phyloP scores from a whole-genome alignment of 2,113 vertebrate species.

The Entomyzon cyanotis region DNA sequence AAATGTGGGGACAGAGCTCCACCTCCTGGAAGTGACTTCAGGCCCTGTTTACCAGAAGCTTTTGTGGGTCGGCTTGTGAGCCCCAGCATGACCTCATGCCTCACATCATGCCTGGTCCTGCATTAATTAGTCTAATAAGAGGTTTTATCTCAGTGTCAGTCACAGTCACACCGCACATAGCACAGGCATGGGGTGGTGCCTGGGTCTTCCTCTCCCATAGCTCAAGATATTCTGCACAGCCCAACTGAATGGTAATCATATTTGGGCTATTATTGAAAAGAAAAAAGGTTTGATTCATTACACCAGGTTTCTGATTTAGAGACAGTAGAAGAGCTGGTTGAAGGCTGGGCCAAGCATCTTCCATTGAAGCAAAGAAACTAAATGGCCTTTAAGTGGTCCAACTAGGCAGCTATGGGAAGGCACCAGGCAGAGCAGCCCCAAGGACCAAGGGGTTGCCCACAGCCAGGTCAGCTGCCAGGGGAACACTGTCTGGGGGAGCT shows the following conservation, averaged over 20 bases:
- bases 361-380: not conserved
- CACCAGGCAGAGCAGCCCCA: not conserved
- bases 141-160: not conserved
- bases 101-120: not conserved
- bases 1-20: not conserved
- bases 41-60: not conserved
- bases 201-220: not conserved
- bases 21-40: not conserved
- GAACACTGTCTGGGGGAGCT: not conserved
- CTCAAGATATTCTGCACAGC: not conserved
- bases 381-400: not conserved
- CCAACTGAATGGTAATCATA: not conserved
- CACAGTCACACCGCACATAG: not conserved
- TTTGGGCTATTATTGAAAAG: not conserved
- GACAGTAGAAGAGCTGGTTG: not conserved
- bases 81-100: not conserved
- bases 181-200: not conserved
- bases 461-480: not conserved
- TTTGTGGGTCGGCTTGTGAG: not conserved
- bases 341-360: not conserved
- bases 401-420: rapidly evolving
- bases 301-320: not conserved
- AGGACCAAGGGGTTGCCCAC: not conserved
- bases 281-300: not conserved
- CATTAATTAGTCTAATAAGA: not conserved